Evolutionary conservation across 2,888 invertebrate genomes (phyloP).

Genomic region (Melipona bicolor): DNA sequence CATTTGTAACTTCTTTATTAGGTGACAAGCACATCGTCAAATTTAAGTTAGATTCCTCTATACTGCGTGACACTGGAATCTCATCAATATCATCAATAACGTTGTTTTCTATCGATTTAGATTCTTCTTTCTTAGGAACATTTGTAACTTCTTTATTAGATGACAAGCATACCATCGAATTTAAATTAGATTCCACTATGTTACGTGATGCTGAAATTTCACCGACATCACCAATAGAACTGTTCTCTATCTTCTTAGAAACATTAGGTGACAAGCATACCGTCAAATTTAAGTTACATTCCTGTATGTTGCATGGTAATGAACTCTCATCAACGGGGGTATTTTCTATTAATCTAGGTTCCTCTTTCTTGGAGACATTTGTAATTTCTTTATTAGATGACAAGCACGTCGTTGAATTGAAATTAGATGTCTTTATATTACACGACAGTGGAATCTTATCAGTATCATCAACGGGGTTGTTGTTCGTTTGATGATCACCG

Average conservation of each 20-base stretch:
- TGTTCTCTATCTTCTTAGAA: neutral
- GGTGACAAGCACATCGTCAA: no score
- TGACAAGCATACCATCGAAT: no score
- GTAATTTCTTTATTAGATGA: slow-evolving; percentile 2
- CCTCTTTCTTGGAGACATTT: neutral
- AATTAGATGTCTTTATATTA: slow-evolving; percentile 7
- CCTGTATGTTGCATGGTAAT: neutral
- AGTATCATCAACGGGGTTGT: neutral
- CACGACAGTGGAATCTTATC: slow-evolving; percentile 19
- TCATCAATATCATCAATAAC: no score
- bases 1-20: neutral
- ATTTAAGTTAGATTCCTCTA: no score
- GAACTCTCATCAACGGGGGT: slow-evolving; percentile 7
- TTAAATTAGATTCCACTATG: no score
- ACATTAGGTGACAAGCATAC: slow-evolving; percentile 6
- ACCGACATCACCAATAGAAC: neutral
- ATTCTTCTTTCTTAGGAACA: neutral
- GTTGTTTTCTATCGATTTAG: no score
- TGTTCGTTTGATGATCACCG: neutral
- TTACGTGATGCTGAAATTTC: no score
- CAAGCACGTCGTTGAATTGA: slow-evolving; percentile 28
- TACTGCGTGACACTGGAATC: no score
- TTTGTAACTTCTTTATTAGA: neutral
- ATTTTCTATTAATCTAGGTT: neutral
- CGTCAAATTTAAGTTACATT: slow-evolving; percentile 33